Evolutionary conservation across 2,113 vertebrate species (phyloP).

Genomic region (Rhinopomastus cyanomelas): DNA sequence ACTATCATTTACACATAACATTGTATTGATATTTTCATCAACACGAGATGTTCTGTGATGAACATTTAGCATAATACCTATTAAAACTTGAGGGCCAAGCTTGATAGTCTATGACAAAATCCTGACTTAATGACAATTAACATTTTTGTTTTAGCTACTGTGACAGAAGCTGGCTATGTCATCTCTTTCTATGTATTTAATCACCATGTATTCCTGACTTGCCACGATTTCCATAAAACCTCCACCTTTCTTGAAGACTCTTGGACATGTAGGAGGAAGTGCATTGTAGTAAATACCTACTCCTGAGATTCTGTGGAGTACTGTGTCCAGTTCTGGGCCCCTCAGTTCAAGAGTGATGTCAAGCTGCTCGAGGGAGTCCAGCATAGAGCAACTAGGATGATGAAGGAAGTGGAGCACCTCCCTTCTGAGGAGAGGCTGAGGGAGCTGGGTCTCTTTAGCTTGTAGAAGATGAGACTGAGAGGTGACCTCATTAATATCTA

Average conservation of each 20-base stretch:
- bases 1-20: background rate
- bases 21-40: background rate
- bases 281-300: background rate
- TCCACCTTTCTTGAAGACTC: background rate
- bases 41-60: background rate
- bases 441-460: too few species aligned
- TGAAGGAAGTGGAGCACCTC: too few species aligned
- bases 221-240: background rate
- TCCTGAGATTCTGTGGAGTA: too few species aligned
- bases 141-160: background rate
- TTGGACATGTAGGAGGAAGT: fast-evolving
- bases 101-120: background rate
- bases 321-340: too few species aligned
- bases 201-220: background rate
- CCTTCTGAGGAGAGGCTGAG: too few species aligned
- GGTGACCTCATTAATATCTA: too few species aligned
- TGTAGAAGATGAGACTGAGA: too few species aligned
- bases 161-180: background rate
- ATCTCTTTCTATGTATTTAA: background rate
- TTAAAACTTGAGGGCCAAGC: background rate
- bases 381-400: too few species aligned
- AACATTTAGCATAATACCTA: background rate
- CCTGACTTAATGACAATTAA: background rate
- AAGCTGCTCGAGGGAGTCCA: too few species aligned
- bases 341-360: too few species aligned